Evolutionary conservation across 2,888 invertebrate genomes (phyloP), one percentile per base, ranked within the genome.

Genomic region (Notocelia uddmanniana): DNA sequence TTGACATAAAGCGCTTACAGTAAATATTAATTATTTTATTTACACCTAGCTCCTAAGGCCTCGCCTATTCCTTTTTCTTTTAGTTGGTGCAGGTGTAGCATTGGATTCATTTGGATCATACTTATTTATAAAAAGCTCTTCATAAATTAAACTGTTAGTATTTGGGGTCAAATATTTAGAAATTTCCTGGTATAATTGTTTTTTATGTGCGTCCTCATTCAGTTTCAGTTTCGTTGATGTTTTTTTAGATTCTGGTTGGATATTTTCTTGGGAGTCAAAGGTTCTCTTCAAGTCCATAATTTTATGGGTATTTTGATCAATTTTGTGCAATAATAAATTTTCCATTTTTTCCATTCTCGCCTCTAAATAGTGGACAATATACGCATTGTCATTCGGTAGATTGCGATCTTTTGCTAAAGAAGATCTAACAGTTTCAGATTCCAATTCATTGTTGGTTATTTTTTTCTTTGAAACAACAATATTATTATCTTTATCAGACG

Each of bases 51-150:
- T 52, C 69, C n/a, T 54, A 31, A 57, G 62, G 74, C 59, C 80
- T 83, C 78, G 82, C 76, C 82, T 86, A 73, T 75, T 78, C 76
- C 78, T 84, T 34, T 83, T 86, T 60, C 81, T 83, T 76, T 85
- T 89, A 48, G 75, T 60, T 13, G 78, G 15, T 52, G 59, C 8
- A 66, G 77, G 71, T 48, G 59, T 73, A 72, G 52, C 19, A 13
- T n/a, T 74, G 5, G 18, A 21, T 73, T 18, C 76, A 37, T 52
- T 78, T 50, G 79, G 75, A 52, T 76, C 74, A 81, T 75, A 85
- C 75, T 86, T 85, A 78, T 89, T 86, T 50, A 91, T 82, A 75
- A 93, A 93, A 31, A 93, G 82, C 79, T 93, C 93, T 80, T 93
- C 92, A 81, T 89, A 93, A 57, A 93, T 68, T 74, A 85, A 76